Conservation (phyloP, 2,888 invertebrate genomes). For the Cheiracanthium punctorium region DNA sequence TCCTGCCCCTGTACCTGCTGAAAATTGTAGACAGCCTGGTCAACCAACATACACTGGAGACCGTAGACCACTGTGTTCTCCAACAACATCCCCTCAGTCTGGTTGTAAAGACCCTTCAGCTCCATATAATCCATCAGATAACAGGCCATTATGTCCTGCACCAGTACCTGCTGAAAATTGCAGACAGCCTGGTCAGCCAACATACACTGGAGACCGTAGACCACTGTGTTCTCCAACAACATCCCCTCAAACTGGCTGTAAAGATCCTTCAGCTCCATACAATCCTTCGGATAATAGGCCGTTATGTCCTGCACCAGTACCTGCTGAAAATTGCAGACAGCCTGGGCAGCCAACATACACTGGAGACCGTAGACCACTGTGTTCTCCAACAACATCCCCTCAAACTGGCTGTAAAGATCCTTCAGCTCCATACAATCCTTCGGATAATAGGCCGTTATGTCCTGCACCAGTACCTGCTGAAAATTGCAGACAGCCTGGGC, state of each 20-base stretch:
- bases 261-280: constrained; percentile 35
- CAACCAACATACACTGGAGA: constrained; percentile 54
- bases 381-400: constrained; percentile 18
- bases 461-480: background rate
- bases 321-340: constrained; percentile 17
- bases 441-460: constrained; percentile 50
- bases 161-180: background rate
- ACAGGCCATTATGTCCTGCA: constrained; percentile 35
- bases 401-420: constrained; percentile 47
- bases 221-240: constrained; percentile 38
- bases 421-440: constrained; percentile 32
- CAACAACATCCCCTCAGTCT: constrained; percentile 20
- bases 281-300: constrained; percentile 55
- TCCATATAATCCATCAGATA: constrained; percentile 46
- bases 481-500: constrained; percentile 27
- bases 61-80: constrained; percentile 44
- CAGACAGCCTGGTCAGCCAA: constrained; percentile 27
- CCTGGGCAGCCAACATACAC: constrained; percentile 36
- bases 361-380: constrained; percentile 55
- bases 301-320: constrained; percentile 12
- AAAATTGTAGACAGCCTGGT: constrained; percentile 27
- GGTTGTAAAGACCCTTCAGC: constrained; percentile 44
- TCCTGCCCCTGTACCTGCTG: background rate
- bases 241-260: constrained; percentile 31
- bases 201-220: constrained; percentile 54